Conservation (phyloP, 2,797 vertebrate genomes). For the Rhynchonycteris naso region DNA sequence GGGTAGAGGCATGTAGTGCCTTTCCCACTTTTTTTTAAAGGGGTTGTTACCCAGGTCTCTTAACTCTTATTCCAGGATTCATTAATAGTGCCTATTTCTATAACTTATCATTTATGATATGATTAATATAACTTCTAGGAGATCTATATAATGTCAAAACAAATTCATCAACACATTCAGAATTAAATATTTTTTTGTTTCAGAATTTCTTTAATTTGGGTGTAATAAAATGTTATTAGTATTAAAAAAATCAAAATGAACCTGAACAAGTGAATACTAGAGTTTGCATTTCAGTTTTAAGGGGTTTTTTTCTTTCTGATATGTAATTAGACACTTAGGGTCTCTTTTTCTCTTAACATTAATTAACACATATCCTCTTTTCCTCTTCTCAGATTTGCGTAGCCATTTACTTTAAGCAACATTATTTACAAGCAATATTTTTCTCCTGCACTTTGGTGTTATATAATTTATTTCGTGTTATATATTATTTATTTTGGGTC, state of each 20-base stretch:
- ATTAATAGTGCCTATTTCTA: neutral
- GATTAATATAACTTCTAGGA: slow-evolving; percentile 9
- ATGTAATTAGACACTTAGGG: neutral
- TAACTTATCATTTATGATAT: neutral
- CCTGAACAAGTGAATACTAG: neutral
- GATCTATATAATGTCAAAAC: neutral
- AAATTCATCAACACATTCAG: neutral
- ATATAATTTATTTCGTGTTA: neutral
- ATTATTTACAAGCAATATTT: neutral
- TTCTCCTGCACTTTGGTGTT: neutral
- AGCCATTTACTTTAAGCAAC: neutral
- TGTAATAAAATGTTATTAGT: neutral
- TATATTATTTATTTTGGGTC: neutral
- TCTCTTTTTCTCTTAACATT: neutral
- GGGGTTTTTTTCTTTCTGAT: neutral
- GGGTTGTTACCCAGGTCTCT: neutral
- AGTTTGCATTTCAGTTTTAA: neutral
- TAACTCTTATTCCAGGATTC: neutral
- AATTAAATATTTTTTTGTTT: neutral
- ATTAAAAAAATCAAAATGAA: neutral
- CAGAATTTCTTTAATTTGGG: neutral
- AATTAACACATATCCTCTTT: neutral
- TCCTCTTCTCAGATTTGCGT: neutral
- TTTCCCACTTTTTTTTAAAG: neutral
- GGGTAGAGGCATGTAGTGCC: neutral